phyloP scores from a whole-genome alignment of 1,140 invertebrate species.

The Adoxophyes honmai region DNA sequence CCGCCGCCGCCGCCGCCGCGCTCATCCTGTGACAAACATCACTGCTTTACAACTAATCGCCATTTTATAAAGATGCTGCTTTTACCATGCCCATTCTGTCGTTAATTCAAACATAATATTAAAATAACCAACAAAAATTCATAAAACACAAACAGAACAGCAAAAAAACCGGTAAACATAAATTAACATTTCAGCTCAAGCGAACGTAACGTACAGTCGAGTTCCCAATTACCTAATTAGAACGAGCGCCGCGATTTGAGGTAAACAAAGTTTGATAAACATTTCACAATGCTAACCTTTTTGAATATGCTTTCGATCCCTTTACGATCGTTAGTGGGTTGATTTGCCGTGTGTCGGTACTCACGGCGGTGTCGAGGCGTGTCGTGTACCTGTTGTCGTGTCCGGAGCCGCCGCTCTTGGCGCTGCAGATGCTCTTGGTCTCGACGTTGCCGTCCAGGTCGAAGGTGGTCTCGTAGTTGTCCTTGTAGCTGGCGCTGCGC shows the following conservation, averaged over 20 bases:
- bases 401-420: conserved; percentile 81
- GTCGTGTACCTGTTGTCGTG: conserved; percentile 81
- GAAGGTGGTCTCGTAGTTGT: conserved; percentile 90
- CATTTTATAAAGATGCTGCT: too few species aligned
- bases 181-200: too few species aligned
- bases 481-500: conserved; percentile 67
- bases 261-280: conserved; percentile 4
- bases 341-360: too few species aligned
- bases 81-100: too few species aligned
- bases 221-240: neutral
- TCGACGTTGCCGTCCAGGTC: conserved; percentile 91
- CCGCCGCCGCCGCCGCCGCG: conserved; percentile 16
- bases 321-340: too few species aligned
- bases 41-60: conserved; percentile 14
- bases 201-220: too few species aligned
- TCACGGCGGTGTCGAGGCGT: too few species aligned
- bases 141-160: too few species aligned
- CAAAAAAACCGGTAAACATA: too few species aligned
- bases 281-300: neutral
- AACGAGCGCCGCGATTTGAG: neutral
- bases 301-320: neutral
- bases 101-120: too few species aligned
- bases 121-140: neutral
- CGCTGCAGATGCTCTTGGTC: conserved; percentile 81
- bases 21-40: conserved; percentile 26